Evolutionary conservation across 1,140 invertebrate genomes (phyloP), one percentile per base, ranked within the genome.

Genomic region (Ericerus pela): DNA sequence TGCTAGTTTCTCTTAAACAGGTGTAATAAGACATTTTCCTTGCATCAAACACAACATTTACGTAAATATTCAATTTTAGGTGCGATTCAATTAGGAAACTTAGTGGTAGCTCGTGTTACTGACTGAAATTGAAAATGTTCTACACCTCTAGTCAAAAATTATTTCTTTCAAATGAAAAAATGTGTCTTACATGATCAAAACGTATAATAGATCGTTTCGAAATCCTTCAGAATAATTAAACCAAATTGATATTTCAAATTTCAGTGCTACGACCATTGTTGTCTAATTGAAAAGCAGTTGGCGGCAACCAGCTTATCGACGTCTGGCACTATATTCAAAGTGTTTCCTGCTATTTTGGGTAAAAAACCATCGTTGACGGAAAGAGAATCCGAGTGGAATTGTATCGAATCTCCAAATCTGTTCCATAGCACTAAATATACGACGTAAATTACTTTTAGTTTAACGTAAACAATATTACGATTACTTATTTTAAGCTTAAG

Each of bases 331-430:
- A 55, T 33, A 4, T 37, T 56, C 24, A 57, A 54, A 24, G 57
- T 55, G 5, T 59, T 59, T 43, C 63, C 63, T 11, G 55, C 61
- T 1, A 64, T 61, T 30, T 36, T 64, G 30, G 63, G 63, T 36
- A 54, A 62, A 24, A 60, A 60, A 26, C 63, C 63, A n/a, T 16
- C 8, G 3, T n/a, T 51, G 18, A 11, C 24, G 16, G 43, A 58
- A 30, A 53, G 51, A 18, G 30, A 43, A 43, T 54, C 51, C 20
- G 31, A 10, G 22, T 47, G 41, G 41, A 24, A 47, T 16, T 47
- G 41, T 47, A 47, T 5, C 26, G 41, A 47, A 14, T 47, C 41
- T 47, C 41, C 41, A 5, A 47, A 47, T 47, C 26, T 47, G 26
- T 47, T 47, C 26, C 41, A 47, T 47, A 47, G 41, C 26, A 47